Conservation (phyloP, 2,888 invertebrate genomes). For the Punctoribates punctum region DNA sequence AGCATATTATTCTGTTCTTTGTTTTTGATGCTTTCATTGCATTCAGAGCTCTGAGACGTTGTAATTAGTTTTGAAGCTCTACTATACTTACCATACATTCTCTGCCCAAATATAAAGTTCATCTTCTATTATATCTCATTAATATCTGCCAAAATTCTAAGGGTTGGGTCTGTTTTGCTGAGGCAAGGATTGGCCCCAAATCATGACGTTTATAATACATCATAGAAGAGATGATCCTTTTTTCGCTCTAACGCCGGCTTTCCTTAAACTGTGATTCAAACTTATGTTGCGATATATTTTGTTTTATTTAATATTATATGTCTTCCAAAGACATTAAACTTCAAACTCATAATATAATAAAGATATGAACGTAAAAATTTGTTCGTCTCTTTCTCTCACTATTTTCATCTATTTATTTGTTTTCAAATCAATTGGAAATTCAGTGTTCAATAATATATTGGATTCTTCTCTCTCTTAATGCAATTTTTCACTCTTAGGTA, state of each 20-base stretch:
- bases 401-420: too few species aligned
- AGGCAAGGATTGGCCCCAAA: constrained; percentile 28
- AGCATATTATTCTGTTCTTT: not conserved
- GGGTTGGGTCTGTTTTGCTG: constrained; percentile 15
- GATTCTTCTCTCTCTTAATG: too few species aligned
- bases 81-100: not conserved
- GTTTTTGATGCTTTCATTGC: not conserved
- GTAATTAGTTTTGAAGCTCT: constrained; percentile 8
- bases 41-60: constrained; percentile 5
- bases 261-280: not conserved
- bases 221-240: constrained; percentile 10
- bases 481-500: too few species aligned
- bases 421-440: too few species aligned
- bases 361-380: too few species aligned
- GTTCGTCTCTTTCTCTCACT: too few species aligned
- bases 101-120: constrained; percentile 19
- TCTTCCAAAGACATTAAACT: constrained; percentile 17
- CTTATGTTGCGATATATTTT: not conserved
- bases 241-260: constrained; percentile 21
- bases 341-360: too few species aligned
- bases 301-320: constrained; percentile 5
- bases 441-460: too few species aligned
- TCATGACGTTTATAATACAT: constrained; percentile 29
- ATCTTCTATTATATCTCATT: constrained; percentile 29
- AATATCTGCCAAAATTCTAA: constrained; percentile 34